These are phyloP conservation scores for Pissodes strobi DNA, from an alignment of 1,140 invertebrate species.

Conservation along the genomic window DNA sequence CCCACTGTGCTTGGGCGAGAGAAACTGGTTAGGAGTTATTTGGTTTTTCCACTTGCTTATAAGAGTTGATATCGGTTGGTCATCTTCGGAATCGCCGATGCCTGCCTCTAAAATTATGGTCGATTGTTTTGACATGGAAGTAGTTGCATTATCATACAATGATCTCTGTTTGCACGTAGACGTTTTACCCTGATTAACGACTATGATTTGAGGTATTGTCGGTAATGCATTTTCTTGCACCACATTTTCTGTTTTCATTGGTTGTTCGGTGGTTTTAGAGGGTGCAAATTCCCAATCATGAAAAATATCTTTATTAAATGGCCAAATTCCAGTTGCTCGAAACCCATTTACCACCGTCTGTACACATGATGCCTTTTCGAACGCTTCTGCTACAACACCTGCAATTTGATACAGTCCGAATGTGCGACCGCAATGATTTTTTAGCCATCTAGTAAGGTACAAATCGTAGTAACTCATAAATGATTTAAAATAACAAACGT, in stretches of 20 bases:
- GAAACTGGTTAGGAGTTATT: no score
- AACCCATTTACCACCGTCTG: conserved; percentile 4
- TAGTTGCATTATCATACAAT: not conserved
- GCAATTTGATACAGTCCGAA: conserved; percentile 8
- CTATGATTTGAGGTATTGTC: not conserved
- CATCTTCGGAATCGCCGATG: not conserved
- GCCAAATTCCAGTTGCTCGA: conserved; percentile 6
- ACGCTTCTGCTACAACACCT: conserved; percentile 1
- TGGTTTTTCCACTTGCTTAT: not conserved
- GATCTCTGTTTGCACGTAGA: not conserved
- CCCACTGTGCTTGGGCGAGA: no score
- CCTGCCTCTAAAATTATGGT: not conserved
- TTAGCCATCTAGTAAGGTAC: no score
- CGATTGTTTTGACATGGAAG: not conserved
- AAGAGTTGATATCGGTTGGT: no score
- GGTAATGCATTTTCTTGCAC: no score
- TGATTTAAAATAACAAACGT: no score
- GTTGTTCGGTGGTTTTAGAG: no score
- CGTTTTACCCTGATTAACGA: not conserved
- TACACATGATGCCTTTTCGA: conserved; percentile 2
- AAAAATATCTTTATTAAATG: conserved; percentile 11
- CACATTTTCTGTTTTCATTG: no score
- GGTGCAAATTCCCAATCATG: no score
- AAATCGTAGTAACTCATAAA: no score
- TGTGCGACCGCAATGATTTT: conserved; percentile 7